Conservation (phyloP, 2,797 vertebrate species). For the Acanthurus leucopareius region DNA sequence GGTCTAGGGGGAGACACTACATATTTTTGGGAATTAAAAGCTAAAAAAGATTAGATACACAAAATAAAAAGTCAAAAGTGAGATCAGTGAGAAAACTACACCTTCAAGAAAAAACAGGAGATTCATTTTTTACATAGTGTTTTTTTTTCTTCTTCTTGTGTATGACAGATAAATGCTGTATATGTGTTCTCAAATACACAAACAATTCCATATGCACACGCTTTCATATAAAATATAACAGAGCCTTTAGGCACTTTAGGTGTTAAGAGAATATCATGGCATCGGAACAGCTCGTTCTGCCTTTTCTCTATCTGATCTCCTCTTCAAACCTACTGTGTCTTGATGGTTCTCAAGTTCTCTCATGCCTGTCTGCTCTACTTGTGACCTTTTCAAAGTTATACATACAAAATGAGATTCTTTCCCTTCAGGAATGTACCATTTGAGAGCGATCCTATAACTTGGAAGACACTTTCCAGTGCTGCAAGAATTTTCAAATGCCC, state of each 20-base stretch:
- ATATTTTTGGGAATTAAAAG: too few relatives aligned
- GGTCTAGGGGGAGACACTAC: too few relatives aligned
- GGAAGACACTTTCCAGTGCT: conserved; percentile 63
- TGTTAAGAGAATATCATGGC: conserved; percentile 66
- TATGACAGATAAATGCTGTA: conserved; percentile 12
- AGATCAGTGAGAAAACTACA: background rate
- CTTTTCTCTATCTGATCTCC: conserved; percentile 51
- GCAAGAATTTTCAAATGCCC: conserved; percentile 71
- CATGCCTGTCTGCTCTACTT: conserved; percentile 71
- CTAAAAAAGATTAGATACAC: too few relatives aligned
- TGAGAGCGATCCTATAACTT: conserved; percentile 72
- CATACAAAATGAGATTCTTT: conserved; percentile 83
- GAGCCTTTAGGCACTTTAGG: conserved; percentile 41
- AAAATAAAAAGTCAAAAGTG: background rate
- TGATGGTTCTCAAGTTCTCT: conserved; percentile 73
- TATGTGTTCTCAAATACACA: background rate
- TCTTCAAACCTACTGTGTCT: conserved; percentile 67
- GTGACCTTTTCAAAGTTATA: conserved; percentile 87
- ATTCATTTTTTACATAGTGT: background rate
- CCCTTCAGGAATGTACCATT: conserved; percentile 78
- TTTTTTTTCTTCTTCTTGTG: background rate
- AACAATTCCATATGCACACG: conserved; percentile 21
- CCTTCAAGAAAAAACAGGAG: background rate
- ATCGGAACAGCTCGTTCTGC: conserved; percentile 32
- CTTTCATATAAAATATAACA: conserved; percentile 1